Conservation (phyloP, 2,888 invertebrate genomes). For the Oligia fasciuncula region DNA sequence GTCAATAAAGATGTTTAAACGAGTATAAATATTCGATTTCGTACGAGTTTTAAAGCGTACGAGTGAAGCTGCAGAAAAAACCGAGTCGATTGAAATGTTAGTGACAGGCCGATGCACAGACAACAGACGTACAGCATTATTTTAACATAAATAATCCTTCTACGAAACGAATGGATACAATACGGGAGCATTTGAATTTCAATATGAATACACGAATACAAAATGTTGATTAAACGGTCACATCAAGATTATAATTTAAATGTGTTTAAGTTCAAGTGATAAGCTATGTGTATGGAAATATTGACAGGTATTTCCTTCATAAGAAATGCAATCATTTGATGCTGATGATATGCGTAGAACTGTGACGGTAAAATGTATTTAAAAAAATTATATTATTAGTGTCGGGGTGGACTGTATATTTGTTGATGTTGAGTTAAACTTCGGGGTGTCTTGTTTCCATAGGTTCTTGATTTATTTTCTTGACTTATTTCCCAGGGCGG, state of each 20-base stretch:
- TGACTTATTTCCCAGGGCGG: no score
- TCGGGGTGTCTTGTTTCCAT: no score
- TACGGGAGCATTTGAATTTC: constrained; percentile 87
- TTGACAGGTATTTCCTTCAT: constrained; percentile 53
- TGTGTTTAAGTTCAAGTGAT: constrained; percentile 66
- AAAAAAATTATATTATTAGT: no score
- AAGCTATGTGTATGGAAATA: constrained; percentile 42
- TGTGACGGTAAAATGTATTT: neutral
- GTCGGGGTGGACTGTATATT: no score
- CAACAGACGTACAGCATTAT: constrained; percentile 87
- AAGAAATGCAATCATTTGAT: constrained; percentile 19
- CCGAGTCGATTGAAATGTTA: constrained; percentile 88
- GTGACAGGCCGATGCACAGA: constrained; percentile 89
- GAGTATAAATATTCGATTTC: constrained; percentile 87
- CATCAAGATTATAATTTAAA: constrained; percentile 81
- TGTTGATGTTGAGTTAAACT: no score
- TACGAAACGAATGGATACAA: constrained; percentile 87
- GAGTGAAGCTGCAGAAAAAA: constrained; percentile 85
- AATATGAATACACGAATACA: constrained; percentile 84
- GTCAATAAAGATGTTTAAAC: constrained; percentile 89
- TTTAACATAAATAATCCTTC: constrained; percentile 90
- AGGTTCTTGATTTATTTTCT: no score
- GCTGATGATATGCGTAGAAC: neutral
- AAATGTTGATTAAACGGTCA: constrained; percentile 84
- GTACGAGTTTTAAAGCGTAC: constrained; percentile 78